phyloP scores from a whole-genome alignment of 2,888 invertebrate species.

The Eugnorisma glareosa region DNA sequence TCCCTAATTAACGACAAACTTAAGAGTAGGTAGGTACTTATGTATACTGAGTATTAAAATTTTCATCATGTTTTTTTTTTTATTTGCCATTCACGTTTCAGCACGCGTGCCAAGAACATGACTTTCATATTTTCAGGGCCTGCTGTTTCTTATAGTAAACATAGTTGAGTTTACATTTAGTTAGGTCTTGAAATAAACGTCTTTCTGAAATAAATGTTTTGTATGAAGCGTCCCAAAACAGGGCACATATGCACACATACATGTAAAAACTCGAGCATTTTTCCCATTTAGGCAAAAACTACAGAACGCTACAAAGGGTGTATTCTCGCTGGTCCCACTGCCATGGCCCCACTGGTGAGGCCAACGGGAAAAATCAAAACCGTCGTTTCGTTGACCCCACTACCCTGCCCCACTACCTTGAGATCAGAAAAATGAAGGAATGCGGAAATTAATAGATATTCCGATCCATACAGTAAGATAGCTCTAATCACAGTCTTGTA shows the following conservation, averaged over 20 bases:
- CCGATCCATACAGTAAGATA: no score
- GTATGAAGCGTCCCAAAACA: background rate
- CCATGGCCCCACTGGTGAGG: no score
- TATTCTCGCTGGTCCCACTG: no score
- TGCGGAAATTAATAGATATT: no score
- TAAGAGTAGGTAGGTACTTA: background rate
- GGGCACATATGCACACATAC: background rate
- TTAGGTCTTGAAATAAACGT: background rate
- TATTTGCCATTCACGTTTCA: constrained; percentile 17
- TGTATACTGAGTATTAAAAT: background rate
- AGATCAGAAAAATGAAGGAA: no score
- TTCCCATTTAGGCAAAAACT: background rate
- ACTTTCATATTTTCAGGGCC: constrained; percentile 33
- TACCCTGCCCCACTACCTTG: no score
- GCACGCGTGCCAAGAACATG: constrained; percentile 44
- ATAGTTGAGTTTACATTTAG: constrained; percentile 7
- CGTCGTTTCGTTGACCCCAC: no score
- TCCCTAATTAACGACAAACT: background rate
- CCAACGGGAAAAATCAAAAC: no score
- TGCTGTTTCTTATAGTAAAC: background rate
- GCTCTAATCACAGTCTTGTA: no score
- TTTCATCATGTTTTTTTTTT: constrained; percentile 1
- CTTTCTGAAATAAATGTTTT: constrained; percentile 4
- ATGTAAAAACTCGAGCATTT: background rate
- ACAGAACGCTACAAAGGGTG: background rate